Evolutionary conservation across 2,113 vertebrate species (phyloP).

Genomic region (Polypterus senegalus): DNA sequence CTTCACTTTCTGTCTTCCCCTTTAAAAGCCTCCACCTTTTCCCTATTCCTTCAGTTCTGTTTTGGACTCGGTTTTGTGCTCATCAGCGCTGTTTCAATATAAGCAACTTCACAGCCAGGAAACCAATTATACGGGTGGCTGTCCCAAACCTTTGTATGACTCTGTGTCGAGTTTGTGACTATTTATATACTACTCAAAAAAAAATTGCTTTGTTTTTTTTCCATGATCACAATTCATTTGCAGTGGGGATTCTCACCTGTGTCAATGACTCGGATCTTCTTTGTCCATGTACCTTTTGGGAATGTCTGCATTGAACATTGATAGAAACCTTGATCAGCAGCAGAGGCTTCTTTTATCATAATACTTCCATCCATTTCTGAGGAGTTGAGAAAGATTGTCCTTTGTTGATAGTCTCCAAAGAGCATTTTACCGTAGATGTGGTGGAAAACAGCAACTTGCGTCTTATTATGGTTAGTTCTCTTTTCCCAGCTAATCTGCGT

Average conservation of each 20-base stretch:
- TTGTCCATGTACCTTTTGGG: conserved; percentile 50
- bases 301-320: conserved; percentile 53
- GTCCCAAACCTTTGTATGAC: too few species aligned
- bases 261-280: conserved; percentile 37
- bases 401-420: conserved; percentile 29
- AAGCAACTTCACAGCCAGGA: too few species aligned
- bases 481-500: conserved; percentile 64
- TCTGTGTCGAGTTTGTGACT: too few species aligned
- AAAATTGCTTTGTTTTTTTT: too few species aligned
- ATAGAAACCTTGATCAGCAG: conserved; percentile 51
- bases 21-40: too few species aligned
- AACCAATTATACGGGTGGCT: too few species aligned
- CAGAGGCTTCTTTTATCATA: conserved; percentile 44
- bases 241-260: conserved; percentile 33
- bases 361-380: conserved; percentile 44
- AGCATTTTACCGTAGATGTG: conserved; percentile 27
- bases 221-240: too few species aligned
- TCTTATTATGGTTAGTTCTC: conserved; percentile 16
- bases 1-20: too few species aligned
- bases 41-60: too few species aligned
- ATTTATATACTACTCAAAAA: too few species aligned
- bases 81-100: too few species aligned
- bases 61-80: too few species aligned
- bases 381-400: conserved; percentile 46
- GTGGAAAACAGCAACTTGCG: conserved; percentile 45